Conservation (phyloP, 2,888 invertebrate genomes). For the Eupeodes luniger region DNA sequence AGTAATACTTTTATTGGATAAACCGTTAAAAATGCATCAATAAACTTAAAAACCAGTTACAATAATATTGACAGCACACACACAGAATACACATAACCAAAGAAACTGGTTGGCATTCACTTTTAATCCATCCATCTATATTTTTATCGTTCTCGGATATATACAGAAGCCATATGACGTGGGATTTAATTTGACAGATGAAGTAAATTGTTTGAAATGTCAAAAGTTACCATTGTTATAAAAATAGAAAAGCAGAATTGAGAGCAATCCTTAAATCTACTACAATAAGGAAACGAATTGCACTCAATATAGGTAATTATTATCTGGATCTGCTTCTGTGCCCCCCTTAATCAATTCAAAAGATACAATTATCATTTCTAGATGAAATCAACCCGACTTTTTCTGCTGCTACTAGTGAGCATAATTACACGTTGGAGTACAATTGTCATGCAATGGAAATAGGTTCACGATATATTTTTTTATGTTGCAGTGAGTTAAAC, state of each 20-base stretch:
- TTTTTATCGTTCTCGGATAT: constrained; percentile 22
- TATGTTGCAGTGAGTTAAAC: constrained; percentile 1
- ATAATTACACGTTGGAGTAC: constrained; percentile 29
- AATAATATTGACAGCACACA: constrained; percentile 11
- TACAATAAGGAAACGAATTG: constrained; percentile 43
- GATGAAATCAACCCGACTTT: constrained; percentile 24
- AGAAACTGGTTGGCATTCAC: constrained; percentile 65
- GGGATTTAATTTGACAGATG: constrained; percentile 10
- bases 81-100: background rate
- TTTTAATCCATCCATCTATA: constrained; percentile 32
- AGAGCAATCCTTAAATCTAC: background rate
- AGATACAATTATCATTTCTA: constrained; percentile 9
- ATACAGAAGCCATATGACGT: background rate
- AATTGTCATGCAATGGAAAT: constrained; percentile 54
- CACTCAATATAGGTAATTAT: constrained; percentile 38
- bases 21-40: constrained; percentile 38
- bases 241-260: constrained; percentile 25
- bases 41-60: constrained; percentile 40
- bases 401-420: background rate
- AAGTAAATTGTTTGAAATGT: constrained; percentile 24
- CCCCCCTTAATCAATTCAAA: constrained; percentile 19
- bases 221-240: constrained; percentile 39
- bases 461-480: constrained; percentile 24
- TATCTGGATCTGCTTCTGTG: constrained; percentile 18
- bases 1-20: constrained; percentile 17